A percentile compares a stretch with the other conserved stretches of the same genome.
Evolutionary conservation across 2,888 invertebrate species (phyloP).

Genomic region (Phengaris alcon): DNA sequence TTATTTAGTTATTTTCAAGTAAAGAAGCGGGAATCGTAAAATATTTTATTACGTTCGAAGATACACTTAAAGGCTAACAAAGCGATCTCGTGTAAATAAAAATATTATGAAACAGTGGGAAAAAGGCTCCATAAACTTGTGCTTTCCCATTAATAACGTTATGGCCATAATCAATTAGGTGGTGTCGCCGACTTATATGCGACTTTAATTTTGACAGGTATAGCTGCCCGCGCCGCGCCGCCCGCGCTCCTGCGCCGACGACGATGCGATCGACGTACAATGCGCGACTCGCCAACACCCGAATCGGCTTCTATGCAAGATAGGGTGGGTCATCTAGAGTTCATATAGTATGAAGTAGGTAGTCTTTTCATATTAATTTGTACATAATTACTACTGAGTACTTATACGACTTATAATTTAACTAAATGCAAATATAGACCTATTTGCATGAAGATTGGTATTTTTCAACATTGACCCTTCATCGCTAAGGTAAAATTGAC

Average conservation of each 20-base stretch:
- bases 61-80: constrained; percentile 66
- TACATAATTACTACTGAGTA: too few relatives aligned
- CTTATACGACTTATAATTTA: too few relatives aligned
- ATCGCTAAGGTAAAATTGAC: constrained; percentile 44
- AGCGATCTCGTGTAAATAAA: constrained; percentile 63
- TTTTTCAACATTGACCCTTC: constrained; percentile 38
- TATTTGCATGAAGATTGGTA: neutral
- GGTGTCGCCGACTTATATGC: constrained; percentile 61
- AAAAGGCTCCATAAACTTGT: constrained; percentile 45
- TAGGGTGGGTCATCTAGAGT: neutral
- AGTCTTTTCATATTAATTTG: too few relatives aligned
- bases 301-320: neutral
- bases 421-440: neutral
- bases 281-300: neutral
- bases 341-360: neutral
- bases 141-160: constrained; percentile 68
- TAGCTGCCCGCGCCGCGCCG: constrained; percentile 32
- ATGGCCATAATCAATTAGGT: constrained; percentile 64
- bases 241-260: constrained; percentile 12
- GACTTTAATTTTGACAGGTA: constrained; percentile 70
- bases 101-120: constrained; percentile 58
- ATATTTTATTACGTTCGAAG: constrained; percentile 60
- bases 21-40: constrained; percentile 28
- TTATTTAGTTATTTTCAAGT: constrained; percentile 15
- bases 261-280: neutral